A percentile compares a stretch with the other conserved stretches of the same genome.
These are phyloP conservation scores for Lepus timidus DNA, from an alignment of 2,113 vertebrate species.

Conservation along the genomic window DNA sequence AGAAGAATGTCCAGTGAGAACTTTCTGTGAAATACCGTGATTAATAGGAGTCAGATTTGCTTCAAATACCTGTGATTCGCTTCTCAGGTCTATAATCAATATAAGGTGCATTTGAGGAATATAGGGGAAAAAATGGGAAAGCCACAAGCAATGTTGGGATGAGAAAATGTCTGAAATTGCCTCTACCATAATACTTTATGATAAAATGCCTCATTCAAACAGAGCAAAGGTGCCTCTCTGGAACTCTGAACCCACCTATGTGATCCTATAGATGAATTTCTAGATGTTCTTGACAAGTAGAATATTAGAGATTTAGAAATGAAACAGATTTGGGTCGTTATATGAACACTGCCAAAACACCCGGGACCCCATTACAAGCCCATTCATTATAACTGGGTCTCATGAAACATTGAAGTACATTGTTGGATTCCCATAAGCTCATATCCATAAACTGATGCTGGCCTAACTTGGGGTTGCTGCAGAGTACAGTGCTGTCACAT, in stretches of 20 bases:
- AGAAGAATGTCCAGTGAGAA: background rate
- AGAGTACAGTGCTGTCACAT: background rate
- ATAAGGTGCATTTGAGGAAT: background rate
- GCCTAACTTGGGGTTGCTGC: background rate
- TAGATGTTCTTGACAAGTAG: background rate
- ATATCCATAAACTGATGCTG: background rate
- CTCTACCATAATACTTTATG: background rate
- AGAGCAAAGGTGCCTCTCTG: background rate
- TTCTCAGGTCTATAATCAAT: background rate
- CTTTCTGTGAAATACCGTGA: background rate
- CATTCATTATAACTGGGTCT: background rate
- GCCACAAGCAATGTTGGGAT: background rate
- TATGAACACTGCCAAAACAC: background rate
- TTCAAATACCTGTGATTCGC: slow-evolving; percentile 34
- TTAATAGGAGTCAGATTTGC: slow-evolving; percentile 45
- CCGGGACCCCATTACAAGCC: background rate
- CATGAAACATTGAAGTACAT: background rate
- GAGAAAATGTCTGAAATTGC: background rate
- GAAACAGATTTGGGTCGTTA: background rate
- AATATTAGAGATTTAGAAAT: background rate
- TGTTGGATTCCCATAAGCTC: background rate
- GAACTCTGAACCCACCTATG: background rate
- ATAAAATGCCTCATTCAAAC: background rate
- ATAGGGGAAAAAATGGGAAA: background rate
- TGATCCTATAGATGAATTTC: background rate